These are phyloP conservation scores for Cladopsammia gracilis DNA, from an alignment of 64 coral and sea anemone species.

Conservation along the genomic window DNA sequence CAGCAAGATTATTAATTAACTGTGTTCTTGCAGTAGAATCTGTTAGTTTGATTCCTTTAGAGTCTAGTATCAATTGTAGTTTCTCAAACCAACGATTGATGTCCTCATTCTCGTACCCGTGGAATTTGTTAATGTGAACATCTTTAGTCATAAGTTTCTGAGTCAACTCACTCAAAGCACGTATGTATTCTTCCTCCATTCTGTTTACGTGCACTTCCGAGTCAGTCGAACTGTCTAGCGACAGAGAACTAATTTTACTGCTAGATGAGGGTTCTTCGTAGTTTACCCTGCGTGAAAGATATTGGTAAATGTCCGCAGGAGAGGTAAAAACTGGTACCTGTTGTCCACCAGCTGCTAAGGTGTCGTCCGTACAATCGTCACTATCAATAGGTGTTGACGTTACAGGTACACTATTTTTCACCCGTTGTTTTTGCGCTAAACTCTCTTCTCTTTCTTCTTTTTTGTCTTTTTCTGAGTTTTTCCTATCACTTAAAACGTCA, in stretches of 20 bases:
- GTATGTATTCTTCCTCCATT: background rate
- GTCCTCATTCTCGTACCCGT: background rate
- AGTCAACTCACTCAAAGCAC: background rate
- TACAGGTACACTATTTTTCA: too few relatives aligned
- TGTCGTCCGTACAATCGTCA: background rate
- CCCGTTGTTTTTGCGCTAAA: too few relatives aligned
- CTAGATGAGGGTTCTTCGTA: background rate
- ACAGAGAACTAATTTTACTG: background rate
- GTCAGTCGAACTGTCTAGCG: background rate
- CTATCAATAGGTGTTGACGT: too few relatives aligned
- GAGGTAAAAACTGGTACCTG: background rate
- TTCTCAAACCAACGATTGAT: slow-evolving; percentile 25
- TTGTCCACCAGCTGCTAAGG: background rate
- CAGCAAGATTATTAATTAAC: slow-evolving; percentile 24
- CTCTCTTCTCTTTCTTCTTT: too few relatives aligned
- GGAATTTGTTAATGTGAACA: background rate
- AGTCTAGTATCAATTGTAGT: background rate
- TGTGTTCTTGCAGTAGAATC: background rate
- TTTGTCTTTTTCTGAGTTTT: too few relatives aligned
- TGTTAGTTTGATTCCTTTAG: background rate
- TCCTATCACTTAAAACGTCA: too few relatives aligned
- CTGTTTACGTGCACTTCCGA: background rate
- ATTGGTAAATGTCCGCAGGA: background rate
- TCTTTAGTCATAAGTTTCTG: background rate
- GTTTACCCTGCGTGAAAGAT: background rate